Evolutionary conservation across 2,113 vertebrate species (phyloP), one percentile per base, ranked within the genome.

Genomic region (Poecile atricapillus): DNA sequence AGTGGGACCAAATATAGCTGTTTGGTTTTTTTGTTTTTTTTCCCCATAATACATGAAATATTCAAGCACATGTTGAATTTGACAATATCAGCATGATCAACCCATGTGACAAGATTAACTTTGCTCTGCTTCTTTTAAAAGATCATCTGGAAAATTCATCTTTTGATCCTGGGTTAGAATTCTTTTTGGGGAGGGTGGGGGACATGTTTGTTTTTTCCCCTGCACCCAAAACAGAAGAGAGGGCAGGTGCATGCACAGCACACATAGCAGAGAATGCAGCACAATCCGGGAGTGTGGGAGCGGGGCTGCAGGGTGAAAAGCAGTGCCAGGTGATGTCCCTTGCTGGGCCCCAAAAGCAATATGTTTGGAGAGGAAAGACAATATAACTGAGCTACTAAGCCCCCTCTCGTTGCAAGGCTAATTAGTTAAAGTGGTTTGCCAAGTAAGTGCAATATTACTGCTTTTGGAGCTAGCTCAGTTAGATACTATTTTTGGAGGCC

Each of bases 401-500:
- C 47, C 47, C 28, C 52, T 86, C 86, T 92, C 64, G 15, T 63
- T 89, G 93, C 90, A 93, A 87, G 89, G 89, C 93, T 95, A 96
- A 97, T 96, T 96, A 97, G 80, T 82, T 94, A 59, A 95, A 93
- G 95, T 95, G 91, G 89, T 83, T 96, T 94, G 93, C 94, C 96
- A 95, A 96, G 95, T 83, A 96, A 95, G 84, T 92, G 92, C 73
- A 94, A 77, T 93, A 96, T 97, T 95, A 93, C 73, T 78, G 94
- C 94, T 95, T 90, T 90, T 94, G 86, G 92, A 95, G 83, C 83
- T 94, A 83, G 71, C 95, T 93, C 86, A 86, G 94, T 90, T 69
- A 94, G 95, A 89, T 81, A 95, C 95, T 96, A 94, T 97, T 93
- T 97, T 97, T 92, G 89, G 95, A 97, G 95, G 35, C 93, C 89